Base-by-base conservation (phyloP, 1,140 invertebrate species). In the Cyphomyrmex costatus region DNA sequence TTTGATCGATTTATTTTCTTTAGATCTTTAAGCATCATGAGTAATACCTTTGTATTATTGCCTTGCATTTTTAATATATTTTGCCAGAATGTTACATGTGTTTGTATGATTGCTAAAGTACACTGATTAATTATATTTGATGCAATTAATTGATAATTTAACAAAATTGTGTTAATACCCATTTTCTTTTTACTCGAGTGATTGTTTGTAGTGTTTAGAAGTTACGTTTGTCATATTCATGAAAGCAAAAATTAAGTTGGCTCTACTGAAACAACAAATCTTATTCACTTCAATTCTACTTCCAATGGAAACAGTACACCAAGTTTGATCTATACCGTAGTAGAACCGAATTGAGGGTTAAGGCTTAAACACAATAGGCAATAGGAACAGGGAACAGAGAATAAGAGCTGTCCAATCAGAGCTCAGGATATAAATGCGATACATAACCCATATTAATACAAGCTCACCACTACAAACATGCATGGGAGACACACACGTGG, bases 61-160 rank as follows among this genome's bases (percentile, higher is more conserved):
- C 36, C 36, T 49, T 68, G 65, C 12, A 68, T 24, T 49, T 68
- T 68, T 46, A 68, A 68, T 68, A 49, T 46, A 49, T 27, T 68
- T 68, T 68, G 21, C 21, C 36, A 24, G 12, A 49, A 68, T 68
- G 36, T 68, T 24, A 68, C 8, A 68, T 68, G 0, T 24, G 65
- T 68, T 42, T 68, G 19, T n/a, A 68, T 68, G 24, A 68, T 68
- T 68, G 36, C 36, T 68, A 68, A 24, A 46, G 36, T 46, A 10
- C 65, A 24, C 5, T 68, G n/a, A 68, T 68, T 68, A 46, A 68
- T 68, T 68, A 68, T 66, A 66, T 66, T 2, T 66, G n/a, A 21
- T 46, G 42, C 65, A 10, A 21, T 66, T 66, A 66, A 66, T n/a
- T 66, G 33, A 66, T 66, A 4, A 46, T 42, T 66, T 12, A 51